A percentile compares a stretch with the other conserved stretches of the same genome.
Conservation (phyloP, 2,888 invertebrate genomes). For the Phengaris arion region DNA sequence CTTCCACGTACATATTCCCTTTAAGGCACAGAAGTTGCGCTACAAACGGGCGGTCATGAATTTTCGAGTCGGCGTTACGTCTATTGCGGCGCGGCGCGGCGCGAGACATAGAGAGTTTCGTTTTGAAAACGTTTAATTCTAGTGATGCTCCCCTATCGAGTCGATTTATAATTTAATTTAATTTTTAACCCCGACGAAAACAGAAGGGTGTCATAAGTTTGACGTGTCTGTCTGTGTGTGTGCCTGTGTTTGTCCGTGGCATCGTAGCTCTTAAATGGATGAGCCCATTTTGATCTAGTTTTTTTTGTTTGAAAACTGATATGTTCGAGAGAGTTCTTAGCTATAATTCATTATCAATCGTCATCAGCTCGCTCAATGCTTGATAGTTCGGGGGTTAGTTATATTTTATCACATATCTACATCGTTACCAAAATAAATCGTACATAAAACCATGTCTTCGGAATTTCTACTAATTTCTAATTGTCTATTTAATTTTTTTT, state of each 20-base stretch:
- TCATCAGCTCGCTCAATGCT: too few species aligned
- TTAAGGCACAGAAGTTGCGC: slow-evolving; percentile 52
- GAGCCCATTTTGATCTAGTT: too few species aligned
- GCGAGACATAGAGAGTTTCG: slow-evolving; percentile 39
- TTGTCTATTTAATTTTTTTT: neutral
- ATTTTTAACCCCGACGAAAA: too few species aligned
- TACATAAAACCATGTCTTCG: neutral
- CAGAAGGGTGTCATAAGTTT: too few species aligned
- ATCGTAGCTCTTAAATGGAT: too few species aligned
- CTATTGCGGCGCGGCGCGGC: slow-evolving; percentile 36
- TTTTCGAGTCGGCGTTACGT: slow-evolving; percentile 51
- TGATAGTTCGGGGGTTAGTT: too few species aligned
- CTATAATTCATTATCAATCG: too few species aligned
- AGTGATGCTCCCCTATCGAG: slow-evolving; percentile 7
- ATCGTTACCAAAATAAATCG: neutral
- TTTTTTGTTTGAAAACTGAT: too few species aligned
- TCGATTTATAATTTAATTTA: neutral
- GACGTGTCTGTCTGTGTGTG: too few species aligned
- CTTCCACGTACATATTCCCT: slow-evolving; percentile 53
- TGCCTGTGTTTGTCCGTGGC: too few species aligned
- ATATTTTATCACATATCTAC: neutral
- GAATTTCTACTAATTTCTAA: neutral
- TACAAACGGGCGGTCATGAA: slow-evolving; percentile 64
- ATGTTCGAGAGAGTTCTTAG: too few species aligned
- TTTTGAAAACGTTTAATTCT: slow-evolving; percentile 23